phyloP scores from a whole-genome alignment of 1,140 invertebrate species.

The Orchesella cincta region DNA sequence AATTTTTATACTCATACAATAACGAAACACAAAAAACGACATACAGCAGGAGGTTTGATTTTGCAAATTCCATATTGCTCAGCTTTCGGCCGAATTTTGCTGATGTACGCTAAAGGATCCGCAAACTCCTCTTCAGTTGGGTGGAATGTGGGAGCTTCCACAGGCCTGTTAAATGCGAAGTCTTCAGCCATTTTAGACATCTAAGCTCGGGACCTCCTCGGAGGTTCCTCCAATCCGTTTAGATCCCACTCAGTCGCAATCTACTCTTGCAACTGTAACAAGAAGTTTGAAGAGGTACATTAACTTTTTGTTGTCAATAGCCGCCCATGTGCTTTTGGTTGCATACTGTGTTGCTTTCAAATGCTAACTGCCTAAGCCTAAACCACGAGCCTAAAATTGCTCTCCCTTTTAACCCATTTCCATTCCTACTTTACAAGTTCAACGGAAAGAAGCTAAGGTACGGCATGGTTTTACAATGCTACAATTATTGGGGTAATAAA shows the following conservation, averaged over 20 bases:
- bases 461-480: no score
- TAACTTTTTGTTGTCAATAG: no score
- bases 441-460: no score
- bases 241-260: not conserved
- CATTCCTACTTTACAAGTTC: no score
- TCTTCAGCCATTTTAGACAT: slow-evolving; percentile 56
- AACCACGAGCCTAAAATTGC: not conserved
- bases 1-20: no score
- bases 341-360: no score
- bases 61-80: slow-evolving; percentile 93
- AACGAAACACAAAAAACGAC: not conserved
- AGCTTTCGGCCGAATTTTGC: slow-evolving; percentile 83
- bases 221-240: not conserved
- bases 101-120: slow-evolving; percentile 90
- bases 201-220: not conserved
- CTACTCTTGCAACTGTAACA: not conserved
- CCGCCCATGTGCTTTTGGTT: no score
- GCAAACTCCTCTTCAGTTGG: slow-evolving; percentile 86
- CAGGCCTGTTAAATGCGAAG: slow-evolving; percentile 79
- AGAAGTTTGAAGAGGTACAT: not conserved
- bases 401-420: not conserved
- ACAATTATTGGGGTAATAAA: no score
- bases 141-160: slow-evolving; percentile 85
- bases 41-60: slow-evolving; percentile 87
- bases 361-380: no score